phyloP scores from a whole-genome alignment of 2,113 vertebrate species.

The Eubucco bourcierii region DNA sequence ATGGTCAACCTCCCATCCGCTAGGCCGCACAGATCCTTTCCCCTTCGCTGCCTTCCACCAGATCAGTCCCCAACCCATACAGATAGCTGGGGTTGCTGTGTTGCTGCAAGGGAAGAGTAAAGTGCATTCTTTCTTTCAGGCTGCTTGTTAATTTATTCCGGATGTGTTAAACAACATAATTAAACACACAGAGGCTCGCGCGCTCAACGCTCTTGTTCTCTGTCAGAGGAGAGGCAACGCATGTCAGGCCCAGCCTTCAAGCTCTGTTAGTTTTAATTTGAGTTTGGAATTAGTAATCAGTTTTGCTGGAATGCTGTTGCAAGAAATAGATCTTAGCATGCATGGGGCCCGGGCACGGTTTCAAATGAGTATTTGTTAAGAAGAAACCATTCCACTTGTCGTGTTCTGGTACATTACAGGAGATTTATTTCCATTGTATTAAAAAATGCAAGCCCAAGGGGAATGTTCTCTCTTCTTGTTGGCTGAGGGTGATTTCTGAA shows the following conservation, averaged over 20 bases:
- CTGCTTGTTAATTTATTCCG: constrained; percentile 74
- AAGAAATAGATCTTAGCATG: constrained; percentile 76
- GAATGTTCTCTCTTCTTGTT: constrained; percentile 22
- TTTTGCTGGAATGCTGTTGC: constrained; percentile 74
- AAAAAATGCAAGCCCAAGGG: constrained; percentile 65
- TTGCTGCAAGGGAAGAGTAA: constrained; percentile 19
- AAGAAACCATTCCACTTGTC: constrained; percentile 72
- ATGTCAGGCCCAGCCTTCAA: constrained; percentile 78
- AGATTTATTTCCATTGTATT: constrained; percentile 80
- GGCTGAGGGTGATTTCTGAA: constrained; percentile 30
- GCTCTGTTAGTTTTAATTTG: constrained; percentile 85
- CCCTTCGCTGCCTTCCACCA: too few relatives aligned
- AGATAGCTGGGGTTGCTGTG: too few relatives aligned
- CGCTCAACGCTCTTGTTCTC: constrained; percentile 65
- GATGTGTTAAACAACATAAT: constrained; percentile 78
- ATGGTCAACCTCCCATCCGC: too few relatives aligned
- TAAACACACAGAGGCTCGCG: constrained; percentile 66
- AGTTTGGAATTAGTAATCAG: constrained; percentile 82
- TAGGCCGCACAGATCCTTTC: too few relatives aligned
- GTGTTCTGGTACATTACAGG: constrained; percentile 79
- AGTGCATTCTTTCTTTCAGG: constrained; percentile 74
- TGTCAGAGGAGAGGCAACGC: constrained; percentile 67
- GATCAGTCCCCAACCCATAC: too few relatives aligned
- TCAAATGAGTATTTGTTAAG: constrained; percentile 82
- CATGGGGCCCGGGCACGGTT: constrained; percentile 71